Evolutionary conservation across 2,113 vertebrate species (phyloP).

Genomic region (Neopipo cinnamomea): DNA sequence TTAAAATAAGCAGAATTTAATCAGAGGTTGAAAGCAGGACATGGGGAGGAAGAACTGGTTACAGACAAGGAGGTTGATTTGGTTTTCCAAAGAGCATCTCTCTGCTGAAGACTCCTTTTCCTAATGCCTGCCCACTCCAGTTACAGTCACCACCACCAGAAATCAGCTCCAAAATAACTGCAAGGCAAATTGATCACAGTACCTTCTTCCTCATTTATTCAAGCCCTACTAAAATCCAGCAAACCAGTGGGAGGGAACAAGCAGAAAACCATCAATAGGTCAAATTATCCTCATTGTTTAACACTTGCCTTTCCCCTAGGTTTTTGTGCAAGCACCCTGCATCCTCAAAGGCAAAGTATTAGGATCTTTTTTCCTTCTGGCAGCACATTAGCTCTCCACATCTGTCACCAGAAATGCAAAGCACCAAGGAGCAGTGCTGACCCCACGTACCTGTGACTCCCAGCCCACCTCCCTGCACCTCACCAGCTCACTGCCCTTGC

Average conservation of each 20-base stretch:
- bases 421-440: background rate
- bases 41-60: background rate
- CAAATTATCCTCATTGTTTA: background rate
- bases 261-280: background rate
- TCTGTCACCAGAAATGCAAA: background rate
- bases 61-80: background rate
- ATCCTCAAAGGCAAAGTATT: background rate
- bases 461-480: background rate
- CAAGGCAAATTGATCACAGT: background rate
- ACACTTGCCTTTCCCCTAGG: background rate
- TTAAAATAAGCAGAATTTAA: background rate
- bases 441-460: fast-evolving
- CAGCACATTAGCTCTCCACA: background rate
- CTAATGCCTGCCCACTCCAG: background rate
- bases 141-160: background rate
- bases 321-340: background rate
- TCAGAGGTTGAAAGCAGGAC: background rate
- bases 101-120: background rate
- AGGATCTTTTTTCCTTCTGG: background rate
- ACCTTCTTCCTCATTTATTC: background rate
- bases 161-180: background rate
- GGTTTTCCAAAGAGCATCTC: background rate
- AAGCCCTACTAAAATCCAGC: background rate
- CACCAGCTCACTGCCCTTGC: fast-evolving
- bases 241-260: background rate